Conservation (phyloP, 1,140 invertebrate species). For the Luehdorfia chinensis region DNA sequence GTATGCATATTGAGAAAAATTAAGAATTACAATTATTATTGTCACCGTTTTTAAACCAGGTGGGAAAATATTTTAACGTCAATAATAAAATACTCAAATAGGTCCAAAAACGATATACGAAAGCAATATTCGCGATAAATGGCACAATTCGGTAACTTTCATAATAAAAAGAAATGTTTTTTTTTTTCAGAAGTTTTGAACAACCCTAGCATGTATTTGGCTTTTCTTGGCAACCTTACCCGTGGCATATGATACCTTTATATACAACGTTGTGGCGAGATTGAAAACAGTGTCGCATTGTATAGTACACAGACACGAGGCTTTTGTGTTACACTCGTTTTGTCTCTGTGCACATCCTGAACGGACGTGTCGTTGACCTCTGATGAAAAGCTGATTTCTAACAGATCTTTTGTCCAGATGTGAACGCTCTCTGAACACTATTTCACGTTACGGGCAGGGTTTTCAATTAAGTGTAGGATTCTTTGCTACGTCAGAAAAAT, state of each 20-base stretch:
- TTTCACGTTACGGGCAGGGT: constrained; percentile 1
- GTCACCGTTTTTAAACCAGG: no score
- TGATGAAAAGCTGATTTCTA: constrained; percentile 60
- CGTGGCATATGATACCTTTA: constrained; percentile 20
- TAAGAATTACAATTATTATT: no score
- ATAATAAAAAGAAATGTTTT: no score
- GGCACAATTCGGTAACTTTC: no score
- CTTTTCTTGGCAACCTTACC: constrained; percentile 7
- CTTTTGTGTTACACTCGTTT: constrained; percentile 54
- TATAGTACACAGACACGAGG: constrained; percentile 27
- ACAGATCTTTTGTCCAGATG: constrained; percentile 48
- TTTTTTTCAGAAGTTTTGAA: no score
- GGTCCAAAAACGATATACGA: no score
- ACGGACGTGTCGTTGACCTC: constrained; percentile 49
- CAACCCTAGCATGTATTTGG: neutral
- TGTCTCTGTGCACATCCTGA: constrained; percentile 71
- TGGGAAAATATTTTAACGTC: no score
- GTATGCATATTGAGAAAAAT: no score
- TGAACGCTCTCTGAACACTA: constrained; percentile 26
- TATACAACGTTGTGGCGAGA: constrained; percentile 29
- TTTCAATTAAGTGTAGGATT: constrained; percentile 2
- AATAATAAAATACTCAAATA: no score
- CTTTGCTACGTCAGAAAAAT: neutral
- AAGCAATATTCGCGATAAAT: no score
- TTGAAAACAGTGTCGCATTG: constrained; percentile 34